These are phyloP conservation scores for Brachyalestes nurse DNA, from an alignment of 2,797 vertebrate genomes.

Conservation along the genomic window DNA sequence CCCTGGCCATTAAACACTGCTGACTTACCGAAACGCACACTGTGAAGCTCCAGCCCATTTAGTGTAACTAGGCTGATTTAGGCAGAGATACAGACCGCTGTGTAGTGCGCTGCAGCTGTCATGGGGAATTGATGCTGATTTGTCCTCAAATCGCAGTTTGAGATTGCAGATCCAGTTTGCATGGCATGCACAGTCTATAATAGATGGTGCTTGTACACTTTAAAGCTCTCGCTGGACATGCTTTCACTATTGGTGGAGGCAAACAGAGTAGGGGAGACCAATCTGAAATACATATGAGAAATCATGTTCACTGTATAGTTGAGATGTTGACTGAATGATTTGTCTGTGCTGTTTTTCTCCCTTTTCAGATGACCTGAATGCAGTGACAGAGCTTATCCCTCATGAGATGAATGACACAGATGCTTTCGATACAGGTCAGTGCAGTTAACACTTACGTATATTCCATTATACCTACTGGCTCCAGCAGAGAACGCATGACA, in stretches of 20 bases:
- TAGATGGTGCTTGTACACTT: not conserved
- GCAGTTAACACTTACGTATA: not conserved
- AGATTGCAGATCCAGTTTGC: not conserved
- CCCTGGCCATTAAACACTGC: conserved; percentile 14
- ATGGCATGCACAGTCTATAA: not conserved
- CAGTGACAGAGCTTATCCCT: conserved; percentile 65
- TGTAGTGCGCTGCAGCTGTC: not conserved
- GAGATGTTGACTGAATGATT: not conserved
- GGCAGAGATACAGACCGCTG: conserved; percentile 14
- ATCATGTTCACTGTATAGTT: no score
- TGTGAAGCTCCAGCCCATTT: conserved; percentile 23
- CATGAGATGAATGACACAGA: conserved; percentile 74
- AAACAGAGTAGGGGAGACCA: not conserved
- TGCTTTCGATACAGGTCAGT: conserved; percentile 78
- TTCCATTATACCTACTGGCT: not conserved
- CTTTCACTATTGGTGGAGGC: not conserved
- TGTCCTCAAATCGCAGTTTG: conserved; percentile 6
- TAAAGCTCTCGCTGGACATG: not conserved
- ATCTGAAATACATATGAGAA: not conserved
- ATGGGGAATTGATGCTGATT: not conserved
- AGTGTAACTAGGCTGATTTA: not conserved
- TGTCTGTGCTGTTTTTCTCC: conserved; percentile 19
- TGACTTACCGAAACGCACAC: conserved; percentile 28
- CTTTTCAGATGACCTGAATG: conserved; percentile 62
- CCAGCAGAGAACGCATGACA: no score